Percentiles rank a stretch among this genome's conserved stretches.
Evolutionary conservation across 2,888 invertebrate species (phyloP).

Genomic region (Meiosimyza decipiens): DNA sequence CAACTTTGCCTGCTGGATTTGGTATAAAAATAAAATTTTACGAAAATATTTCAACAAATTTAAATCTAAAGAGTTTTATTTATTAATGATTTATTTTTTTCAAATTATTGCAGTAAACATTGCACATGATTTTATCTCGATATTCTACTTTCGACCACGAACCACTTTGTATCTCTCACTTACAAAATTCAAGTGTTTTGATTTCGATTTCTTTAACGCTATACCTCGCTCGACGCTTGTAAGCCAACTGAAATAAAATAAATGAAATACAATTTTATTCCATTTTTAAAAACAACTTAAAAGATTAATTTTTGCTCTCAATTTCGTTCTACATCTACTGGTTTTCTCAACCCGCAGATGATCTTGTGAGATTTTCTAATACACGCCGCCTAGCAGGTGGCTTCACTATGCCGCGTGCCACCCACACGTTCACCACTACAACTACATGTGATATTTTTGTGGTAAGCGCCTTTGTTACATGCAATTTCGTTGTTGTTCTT

Average conservation of each 20-base stretch:
- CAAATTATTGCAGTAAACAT: not conserved
- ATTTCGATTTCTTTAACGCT: too few relatives aligned
- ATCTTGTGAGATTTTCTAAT: not conserved
- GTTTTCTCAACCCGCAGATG: not conserved
- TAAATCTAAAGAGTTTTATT: not conserved
- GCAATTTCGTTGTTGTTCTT: not conserved
- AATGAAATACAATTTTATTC: slow-evolving; percentile 7
- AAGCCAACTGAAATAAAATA: not conserved
- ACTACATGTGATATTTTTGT: too few relatives aligned
- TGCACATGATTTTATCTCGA: not conserved
- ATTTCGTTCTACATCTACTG: not conserved
- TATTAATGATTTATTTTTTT: not conserved
- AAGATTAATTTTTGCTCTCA: not conserved
- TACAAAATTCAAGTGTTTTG: not conserved
- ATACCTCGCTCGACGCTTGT: not conserved
- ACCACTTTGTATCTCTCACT: slow-evolving; percentile 12
- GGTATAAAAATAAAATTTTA: too few relatives aligned
- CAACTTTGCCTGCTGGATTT: too few relatives aligned
- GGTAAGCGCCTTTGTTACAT: too few relatives aligned
- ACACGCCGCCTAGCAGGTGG: not conserved
- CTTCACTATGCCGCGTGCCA: not conserved
- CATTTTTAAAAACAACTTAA: too few relatives aligned
- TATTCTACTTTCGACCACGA: not conserved
- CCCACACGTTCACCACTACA: slow-evolving; percentile 9
- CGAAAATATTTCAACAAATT: too few relatives aligned